These are phyloP conservation scores for Drosophila cognata DNA, from an alignment of 2,888 invertebrate genomes.

Conservation along the genomic window DNA sequence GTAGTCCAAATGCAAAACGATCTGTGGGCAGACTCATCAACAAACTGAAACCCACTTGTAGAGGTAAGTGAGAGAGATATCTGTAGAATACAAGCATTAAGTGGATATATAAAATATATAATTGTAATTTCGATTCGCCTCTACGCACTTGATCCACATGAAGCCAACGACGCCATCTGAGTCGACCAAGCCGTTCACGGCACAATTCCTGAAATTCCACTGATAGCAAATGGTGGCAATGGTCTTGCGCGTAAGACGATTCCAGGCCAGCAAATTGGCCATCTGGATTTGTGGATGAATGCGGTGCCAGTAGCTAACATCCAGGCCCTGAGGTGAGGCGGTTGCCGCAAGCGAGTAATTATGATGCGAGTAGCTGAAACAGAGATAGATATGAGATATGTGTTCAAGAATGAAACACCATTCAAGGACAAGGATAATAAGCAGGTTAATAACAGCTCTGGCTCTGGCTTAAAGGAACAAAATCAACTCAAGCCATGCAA, in stretches of 20 bases:
- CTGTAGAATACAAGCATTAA: slow-evolving; percentile 56
- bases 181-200: slow-evolving; percentile 82
- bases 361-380: slow-evolving; percentile 75
- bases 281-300: slow-evolving; percentile 82
- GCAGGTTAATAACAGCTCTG: not conserved
- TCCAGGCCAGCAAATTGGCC: slow-evolving; percentile 82
- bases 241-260: slow-evolving; percentile 75
- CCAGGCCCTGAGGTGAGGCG: slow-evolving; percentile 80
- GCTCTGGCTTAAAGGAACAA: not conserved
- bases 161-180: slow-evolving; percentile 84
- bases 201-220: slow-evolving; percentile 81
- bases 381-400: not conserved
- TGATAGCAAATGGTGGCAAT: slow-evolving; percentile 84
- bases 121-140: no score
- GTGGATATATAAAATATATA: not conserved
- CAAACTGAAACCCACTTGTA: slow-evolving; percentile 82
- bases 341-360: slow-evolving; percentile 81
- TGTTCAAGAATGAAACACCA: not conserved
- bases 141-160: slow-evolving; percentile 82
- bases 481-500: not conserved
- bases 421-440: not conserved
- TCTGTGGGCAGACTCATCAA: slow-evolving; percentile 81
- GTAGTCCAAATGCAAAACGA: slow-evolving; percentile 83
- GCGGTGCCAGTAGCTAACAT: slow-evolving; percentile 84
- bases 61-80: slow-evolving; percentile 74